Evolutionary conservation across 2,113 vertebrate species (phyloP).

Genomic region (Pipra filicauda): DNA sequence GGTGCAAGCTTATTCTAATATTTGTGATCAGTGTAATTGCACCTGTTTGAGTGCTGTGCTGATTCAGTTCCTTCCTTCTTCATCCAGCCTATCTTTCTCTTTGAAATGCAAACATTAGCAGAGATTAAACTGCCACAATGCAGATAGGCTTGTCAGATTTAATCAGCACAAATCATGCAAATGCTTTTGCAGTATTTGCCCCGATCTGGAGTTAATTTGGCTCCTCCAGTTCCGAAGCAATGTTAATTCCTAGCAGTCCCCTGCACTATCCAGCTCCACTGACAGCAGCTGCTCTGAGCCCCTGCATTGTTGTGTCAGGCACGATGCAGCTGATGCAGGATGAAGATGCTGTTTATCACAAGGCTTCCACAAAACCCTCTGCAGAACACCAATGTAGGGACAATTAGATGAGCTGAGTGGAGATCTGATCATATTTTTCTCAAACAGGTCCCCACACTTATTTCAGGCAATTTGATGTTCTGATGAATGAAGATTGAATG

Average conservation of each 20-base stretch:
- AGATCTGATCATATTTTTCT: not conserved
- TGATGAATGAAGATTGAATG: not conserved
- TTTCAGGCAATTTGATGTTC: not conserved
- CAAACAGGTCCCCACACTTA: not conserved
- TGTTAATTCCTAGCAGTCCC: not conserved
- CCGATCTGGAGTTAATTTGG: not conserved
- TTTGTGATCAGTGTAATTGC: slow-evolving; percentile 20
- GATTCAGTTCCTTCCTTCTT: slow-evolving; percentile 54
- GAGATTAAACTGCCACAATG: slow-evolving; percentile 5
- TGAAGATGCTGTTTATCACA: not conserved
- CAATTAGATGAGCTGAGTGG: not conserved
- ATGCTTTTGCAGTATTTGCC: not conserved
- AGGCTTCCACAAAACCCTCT: not conserved
- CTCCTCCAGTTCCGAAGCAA: not conserved
- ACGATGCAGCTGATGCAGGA: not conserved
- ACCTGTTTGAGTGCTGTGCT: not conserved
- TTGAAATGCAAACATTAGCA: slow-evolving; percentile 39
- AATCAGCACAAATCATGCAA: not conserved
- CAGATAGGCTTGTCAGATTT: slow-evolving; percentile 18
- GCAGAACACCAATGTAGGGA: not conserved
- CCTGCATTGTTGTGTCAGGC: not conserved
- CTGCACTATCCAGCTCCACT: not conserved
- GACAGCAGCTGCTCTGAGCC: not conserved
- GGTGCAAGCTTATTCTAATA: not conserved
- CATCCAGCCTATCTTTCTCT: slow-evolving; percentile 21